Percentiles rank a stretch among this genome's conserved stretches.
Conservation (phyloP, 2,113 vertebrate species). For the Coryphaenoides rupestris region DNA sequence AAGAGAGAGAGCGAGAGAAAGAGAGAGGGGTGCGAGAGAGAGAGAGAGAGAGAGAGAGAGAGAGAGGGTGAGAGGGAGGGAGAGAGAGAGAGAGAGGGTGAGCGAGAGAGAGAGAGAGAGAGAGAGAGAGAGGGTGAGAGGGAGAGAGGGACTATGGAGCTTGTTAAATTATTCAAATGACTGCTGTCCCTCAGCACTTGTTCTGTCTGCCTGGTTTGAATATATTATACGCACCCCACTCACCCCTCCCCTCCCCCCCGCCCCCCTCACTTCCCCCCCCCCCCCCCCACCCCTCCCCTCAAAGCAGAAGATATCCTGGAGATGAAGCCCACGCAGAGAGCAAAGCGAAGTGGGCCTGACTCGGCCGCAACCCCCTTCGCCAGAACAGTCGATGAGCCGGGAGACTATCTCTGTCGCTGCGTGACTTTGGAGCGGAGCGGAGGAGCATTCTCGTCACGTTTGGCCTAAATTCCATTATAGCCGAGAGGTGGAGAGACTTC, state of each 20-base stretch:
- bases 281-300: slow-evolving; percentile 23
- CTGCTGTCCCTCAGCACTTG: slow-evolving; percentile 67
- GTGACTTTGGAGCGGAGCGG: slow-evolving; percentile 42
- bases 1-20: slow-evolving; percentile 17
- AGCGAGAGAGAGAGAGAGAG: slow-evolving; percentile 11
- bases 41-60: slow-evolving; percentile 27
- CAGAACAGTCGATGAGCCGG: slow-evolving; percentile 41
- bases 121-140: slow-evolving; percentile 29
- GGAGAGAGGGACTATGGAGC: slow-evolving; percentile 39
- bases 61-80: slow-evolving; percentile 15
- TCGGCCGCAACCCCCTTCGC: slow-evolving; percentile 33
- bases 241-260: slow-evolving; percentile 42
- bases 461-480: slow-evolving; percentile 59
- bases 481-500: background rate
- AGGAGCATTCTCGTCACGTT: slow-evolving; percentile 59
- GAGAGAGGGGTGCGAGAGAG: slow-evolving; percentile 10
- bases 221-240: slow-evolving; percentile 62
- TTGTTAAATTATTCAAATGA: slow-evolving; percentile 74
- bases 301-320: slow-evolving; percentile 65
- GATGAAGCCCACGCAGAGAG: slow-evolving; percentile 61
- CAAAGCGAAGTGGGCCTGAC: slow-evolving; percentile 54
- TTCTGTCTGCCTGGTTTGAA: slow-evolving; percentile 68
- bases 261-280: slow-evolving; percentile 26
- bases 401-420: slow-evolving; percentile 33
- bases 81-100: slow-evolving; percentile 30